Percentiles rank a stretch among this genome's conserved stretches.
These are phyloP conservation scores for Elaphurus davidianus DNA, from an alignment of 2,113 vertebrate species.

Conservation along the genomic window DNA sequence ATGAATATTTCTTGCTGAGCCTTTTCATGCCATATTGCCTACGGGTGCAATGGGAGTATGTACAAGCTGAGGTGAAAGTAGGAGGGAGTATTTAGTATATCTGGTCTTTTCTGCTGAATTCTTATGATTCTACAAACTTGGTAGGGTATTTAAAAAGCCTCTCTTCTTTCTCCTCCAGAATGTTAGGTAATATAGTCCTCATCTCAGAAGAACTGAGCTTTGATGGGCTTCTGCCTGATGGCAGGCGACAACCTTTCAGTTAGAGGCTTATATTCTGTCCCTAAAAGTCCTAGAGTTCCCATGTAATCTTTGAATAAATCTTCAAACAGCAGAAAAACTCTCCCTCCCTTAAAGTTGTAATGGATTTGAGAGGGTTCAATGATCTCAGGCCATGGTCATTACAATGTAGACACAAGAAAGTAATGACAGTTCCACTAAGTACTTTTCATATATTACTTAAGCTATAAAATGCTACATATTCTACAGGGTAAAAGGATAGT, in stretches of 20 bases:
- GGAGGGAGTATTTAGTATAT: slow-evolving; percentile 7
- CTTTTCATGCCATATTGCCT: slow-evolving; percentile 76
- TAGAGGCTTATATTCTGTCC: background rate
- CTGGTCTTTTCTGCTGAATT: slow-evolving; percentile 36
- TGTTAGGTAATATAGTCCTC: background rate
- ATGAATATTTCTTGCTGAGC: slow-evolving; percentile 77
- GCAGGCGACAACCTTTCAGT: background rate
- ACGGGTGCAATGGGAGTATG: slow-evolving; percentile 53
- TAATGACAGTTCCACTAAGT: background rate
- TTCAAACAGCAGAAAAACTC: background rate
- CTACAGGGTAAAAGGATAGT: background rate
- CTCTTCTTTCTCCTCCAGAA: background rate
- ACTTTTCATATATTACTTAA: background rate
- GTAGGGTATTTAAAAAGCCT: background rate
- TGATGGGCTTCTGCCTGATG: background rate
- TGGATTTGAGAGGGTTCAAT: background rate
- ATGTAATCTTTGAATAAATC: background rate
- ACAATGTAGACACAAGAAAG: background rate
- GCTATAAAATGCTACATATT: background rate
- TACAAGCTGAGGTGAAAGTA: slow-evolving; percentile 61
- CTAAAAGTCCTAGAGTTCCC: background rate
- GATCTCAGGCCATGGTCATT: background rate
- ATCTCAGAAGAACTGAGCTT: background rate
- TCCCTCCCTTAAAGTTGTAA: background rate
- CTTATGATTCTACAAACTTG: background rate